These are phyloP conservation scores for Connochaetes taurinus DNA, from an alignment of 2,113 vertebrate species.

Conservation along the genomic window DNA sequence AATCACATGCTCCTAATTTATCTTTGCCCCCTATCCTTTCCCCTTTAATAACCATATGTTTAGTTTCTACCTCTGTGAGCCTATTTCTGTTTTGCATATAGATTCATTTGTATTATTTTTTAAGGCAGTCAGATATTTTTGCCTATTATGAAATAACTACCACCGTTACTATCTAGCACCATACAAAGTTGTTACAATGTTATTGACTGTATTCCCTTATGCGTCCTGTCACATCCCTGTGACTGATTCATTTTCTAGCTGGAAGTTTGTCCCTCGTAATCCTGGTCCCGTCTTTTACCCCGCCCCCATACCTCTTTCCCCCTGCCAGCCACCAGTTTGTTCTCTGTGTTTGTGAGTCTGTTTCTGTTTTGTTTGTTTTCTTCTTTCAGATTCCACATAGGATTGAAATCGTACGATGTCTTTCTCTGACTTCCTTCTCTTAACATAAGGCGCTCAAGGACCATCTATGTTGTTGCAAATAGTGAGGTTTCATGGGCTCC, in stretches of 20 bases:
- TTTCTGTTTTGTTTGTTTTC: background rate
- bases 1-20: background rate
- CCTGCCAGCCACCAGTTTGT: background rate
- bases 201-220: no score
- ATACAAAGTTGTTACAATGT: fast-evolving
- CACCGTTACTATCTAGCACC: background rate
- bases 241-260: background rate
- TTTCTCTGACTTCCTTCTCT: background rate
- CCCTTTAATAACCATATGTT: background rate
- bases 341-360: background rate
- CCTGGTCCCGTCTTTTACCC: background rate
- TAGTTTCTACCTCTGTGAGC: background rate
- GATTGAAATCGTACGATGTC: background rate
- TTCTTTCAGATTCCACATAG: background rate
- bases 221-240: background rate
- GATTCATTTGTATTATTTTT: background rate
- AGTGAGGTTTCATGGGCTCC: background rate
- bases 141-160: background rate
- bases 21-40: background rate
- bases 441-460: background rate
- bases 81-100: background rate
- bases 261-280: background rate
- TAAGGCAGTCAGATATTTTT: background rate
- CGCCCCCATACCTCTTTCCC: fast-evolving
- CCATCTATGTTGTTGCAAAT: background rate